These are phyloP conservation scores for Scaptomyza reducta DNA, from an alignment of 2,888 invertebrate genomes.

Conservation along the genomic window DNA sequence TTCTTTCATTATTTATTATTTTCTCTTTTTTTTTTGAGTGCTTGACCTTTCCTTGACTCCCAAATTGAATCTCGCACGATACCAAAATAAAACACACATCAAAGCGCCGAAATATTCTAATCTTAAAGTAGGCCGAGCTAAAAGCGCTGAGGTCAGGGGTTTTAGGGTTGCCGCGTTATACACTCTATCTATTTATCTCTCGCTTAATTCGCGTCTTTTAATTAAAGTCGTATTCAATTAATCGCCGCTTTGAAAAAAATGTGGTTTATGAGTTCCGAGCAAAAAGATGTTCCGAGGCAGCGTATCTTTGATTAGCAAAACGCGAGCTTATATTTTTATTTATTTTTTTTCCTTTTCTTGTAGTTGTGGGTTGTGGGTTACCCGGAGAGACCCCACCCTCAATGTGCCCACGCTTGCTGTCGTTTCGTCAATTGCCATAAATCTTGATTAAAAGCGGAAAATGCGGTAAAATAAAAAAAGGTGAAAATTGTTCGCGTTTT, in stretches of 20 bases:
- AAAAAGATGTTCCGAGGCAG: slow-evolving; percentile 21
- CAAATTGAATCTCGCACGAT: slow-evolving; percentile 12
- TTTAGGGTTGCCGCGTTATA: slow-evolving; percentile 9
- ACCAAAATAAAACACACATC: slow-evolving; percentile 37
- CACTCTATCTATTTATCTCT: neutral
- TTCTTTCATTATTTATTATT: neutral
- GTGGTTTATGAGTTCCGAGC: slow-evolving; percentile 40
- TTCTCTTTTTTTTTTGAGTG: neutral
- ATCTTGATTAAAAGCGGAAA: slow-evolving; percentile 76
- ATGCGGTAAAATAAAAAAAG: slow-evolving; percentile 60
- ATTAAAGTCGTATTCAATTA: slow-evolving; percentile 70
- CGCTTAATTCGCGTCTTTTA: slow-evolving; percentile 45
- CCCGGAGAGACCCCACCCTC: slow-evolving; percentile 8
- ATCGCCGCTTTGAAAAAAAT: slow-evolving; percentile 47
- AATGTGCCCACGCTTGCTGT: slow-evolving; percentile 25
- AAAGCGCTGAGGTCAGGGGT: slow-evolving; percentile 30
- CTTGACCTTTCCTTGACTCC: slow-evolving; percentile 28
- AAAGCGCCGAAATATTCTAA: slow-evolving; percentile 48
- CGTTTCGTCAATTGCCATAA: slow-evolving; percentile 73
- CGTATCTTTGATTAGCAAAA: slow-evolving; percentile 59
- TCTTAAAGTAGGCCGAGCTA: slow-evolving; percentile 26
- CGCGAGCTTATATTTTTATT: slow-evolving; percentile 20
- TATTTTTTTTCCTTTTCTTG: slow-evolving; percentile 6
- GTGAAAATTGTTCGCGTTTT: slow-evolving; percentile 69
- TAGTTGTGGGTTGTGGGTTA: slow-evolving; percentile 3